These are phyloP conservation scores for Myocastor coypus DNA, from an alignment of 2,113 vertebrate genomes.

Conservation along the genomic window DNA sequence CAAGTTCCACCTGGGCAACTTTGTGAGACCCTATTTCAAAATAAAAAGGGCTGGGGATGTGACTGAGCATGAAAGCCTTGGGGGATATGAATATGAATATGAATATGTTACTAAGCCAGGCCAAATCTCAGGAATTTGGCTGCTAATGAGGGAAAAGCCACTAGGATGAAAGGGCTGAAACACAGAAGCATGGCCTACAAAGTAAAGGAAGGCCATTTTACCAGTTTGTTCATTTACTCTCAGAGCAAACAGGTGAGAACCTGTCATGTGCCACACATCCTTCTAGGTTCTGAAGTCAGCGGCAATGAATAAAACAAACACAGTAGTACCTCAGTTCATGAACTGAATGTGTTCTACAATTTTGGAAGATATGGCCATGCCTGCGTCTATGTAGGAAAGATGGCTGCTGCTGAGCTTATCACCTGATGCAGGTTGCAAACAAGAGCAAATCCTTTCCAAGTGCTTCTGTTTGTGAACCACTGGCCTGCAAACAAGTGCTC, in stretches of 20 bases:
- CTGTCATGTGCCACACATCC: background rate
- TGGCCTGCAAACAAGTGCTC: background rate
- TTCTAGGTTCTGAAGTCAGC: background rate
- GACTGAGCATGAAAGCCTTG: background rate
- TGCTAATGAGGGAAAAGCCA: background rate
- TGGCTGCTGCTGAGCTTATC: background rate
- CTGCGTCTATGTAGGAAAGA: background rate
- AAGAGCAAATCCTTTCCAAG: background rate
- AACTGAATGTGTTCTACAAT: background rate
- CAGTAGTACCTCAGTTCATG: background rate
- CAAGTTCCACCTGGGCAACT: background rate
- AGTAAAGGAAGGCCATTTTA: background rate
- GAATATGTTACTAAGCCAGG: background rate
- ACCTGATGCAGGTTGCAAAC: background rate
- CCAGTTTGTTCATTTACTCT: background rate
- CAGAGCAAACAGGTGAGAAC: background rate
- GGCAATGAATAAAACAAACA: background rate
- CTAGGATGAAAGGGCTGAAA: background rate
- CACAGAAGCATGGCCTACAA: background rate
- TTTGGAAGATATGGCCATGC: background rate
- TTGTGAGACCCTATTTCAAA: background rate
- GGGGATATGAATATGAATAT: background rate
- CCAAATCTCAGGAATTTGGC: background rate
- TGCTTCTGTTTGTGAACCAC: background rate
- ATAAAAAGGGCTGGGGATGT: background rate